Percentiles rank a stretch among this genome's conserved stretches.
phyloP scores from a whole-genome alignment of 2,888 invertebrate genomes.

The Drosophila multiciliata region DNA sequence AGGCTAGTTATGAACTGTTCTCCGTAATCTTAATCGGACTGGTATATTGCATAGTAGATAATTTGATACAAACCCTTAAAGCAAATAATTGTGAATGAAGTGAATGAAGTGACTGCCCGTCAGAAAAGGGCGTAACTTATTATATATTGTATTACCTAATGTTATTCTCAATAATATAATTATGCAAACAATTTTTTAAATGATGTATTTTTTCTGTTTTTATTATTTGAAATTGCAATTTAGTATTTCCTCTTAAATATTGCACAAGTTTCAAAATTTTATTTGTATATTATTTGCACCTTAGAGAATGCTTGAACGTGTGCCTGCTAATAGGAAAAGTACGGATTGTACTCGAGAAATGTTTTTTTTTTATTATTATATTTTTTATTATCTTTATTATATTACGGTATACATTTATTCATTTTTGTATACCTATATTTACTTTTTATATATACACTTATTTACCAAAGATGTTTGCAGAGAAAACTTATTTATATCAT shows the following conservation, averaged over 20 bases:
- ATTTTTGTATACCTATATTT: background rate
- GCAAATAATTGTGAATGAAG: constrained; percentile 62
- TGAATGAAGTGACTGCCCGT: constrained; percentile 74
- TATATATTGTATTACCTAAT: constrained; percentile 62
- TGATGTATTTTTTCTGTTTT: constrained; percentile 45
- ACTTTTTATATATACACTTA: background rate
- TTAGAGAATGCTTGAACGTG: background rate
- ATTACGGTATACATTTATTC: background rate
- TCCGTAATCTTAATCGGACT: constrained; percentile 10
- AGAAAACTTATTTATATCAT: background rate
- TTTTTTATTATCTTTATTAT: background rate
- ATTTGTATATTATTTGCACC: background rate
- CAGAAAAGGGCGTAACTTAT: constrained; percentile 70
- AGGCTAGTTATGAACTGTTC: constrained; percentile 40
- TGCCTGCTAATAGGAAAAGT: background rate
- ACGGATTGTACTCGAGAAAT: background rate
- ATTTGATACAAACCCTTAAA: constrained; percentile 47
- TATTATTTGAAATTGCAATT: constrained; percentile 28
- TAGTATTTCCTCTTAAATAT: constrained; percentile 3
- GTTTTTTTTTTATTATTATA: background rate
- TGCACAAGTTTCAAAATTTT: background rate
- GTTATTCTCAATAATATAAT: constrained; percentile 68
- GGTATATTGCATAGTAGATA: constrained; percentile 40
- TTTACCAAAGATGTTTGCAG: background rate
- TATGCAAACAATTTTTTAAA: constrained; percentile 47